Evolutionary conservation across 2,797 vertebrate genomes (phyloP), one percentile per base, ranked within the genome.

Genomic region (Acipenser ruthenus): DNA sequence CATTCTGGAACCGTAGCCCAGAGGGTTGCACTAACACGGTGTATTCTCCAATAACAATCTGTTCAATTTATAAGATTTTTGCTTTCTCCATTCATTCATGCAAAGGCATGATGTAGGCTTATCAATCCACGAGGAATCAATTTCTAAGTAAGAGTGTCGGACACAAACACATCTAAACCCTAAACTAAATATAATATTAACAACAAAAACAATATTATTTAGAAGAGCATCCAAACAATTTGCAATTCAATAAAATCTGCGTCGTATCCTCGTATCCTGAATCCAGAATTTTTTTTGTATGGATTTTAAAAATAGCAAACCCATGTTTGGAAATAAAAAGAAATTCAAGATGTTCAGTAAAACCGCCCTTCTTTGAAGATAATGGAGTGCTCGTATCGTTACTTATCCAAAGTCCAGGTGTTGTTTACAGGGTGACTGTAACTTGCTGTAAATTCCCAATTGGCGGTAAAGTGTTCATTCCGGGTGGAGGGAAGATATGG

Each of bases 371-470:
- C 81, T 71, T 73, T 77, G 78, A 79, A 82, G 77, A 73, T 71
- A 83, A 80, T 66, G 86, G 86, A 91, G 90, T 90, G 90, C 90
- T 90, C 89, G 79, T 87, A 85, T 79, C 80, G 79, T 78, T 74
- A 66, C 64, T 75, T 70, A 72, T 88, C 78, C 84, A 73, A 70
- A 75, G 65, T 70, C 73, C 67, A 71, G 72, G 71, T 74, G n/a
- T 47, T 7, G 9, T 62, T 81, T 73, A 95, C 88, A 90, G 92
- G 67, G 88, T 89, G 75, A 94, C 87, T 58, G 90, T 90, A 79
- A 94, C 88, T 77, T 92, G 91, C 72, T 92, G 91, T 88, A 94
- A 89, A 79, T 79, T 93, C 85, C 93, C 89, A 80, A 90, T 89
- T 49, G 93, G 85, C 59, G 93, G 92, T 87, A 95, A 90, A 81